phyloP scores from a whole-genome alignment of 2,113 vertebrate genomes.

The Tachycineta bicolor region DNA sequence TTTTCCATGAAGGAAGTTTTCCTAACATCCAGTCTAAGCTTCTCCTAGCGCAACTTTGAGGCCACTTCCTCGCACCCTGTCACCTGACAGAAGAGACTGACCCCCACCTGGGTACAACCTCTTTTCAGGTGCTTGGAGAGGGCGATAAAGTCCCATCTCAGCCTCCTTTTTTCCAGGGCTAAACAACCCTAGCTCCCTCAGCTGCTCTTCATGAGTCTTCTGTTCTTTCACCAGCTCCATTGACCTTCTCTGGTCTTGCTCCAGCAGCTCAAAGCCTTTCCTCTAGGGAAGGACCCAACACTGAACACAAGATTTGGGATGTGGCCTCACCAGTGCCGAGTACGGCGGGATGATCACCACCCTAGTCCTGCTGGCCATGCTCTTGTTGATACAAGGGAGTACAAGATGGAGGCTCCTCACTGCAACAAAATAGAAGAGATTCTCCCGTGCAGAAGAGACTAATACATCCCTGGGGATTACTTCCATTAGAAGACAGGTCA shows the following conservation, averaged over 20 bases:
- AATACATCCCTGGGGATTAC: neutral
- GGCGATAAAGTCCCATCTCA: rapidly evolving
- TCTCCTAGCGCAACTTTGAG: neutral
- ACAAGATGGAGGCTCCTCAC: neutral
- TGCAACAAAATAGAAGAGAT: neutral
- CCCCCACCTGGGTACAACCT: rapidly evolving
- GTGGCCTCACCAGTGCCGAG: neutral
- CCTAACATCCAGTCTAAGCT: neutral
- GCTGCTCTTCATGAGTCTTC: neutral
- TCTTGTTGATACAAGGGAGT: neutral
- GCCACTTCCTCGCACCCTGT: neutral
- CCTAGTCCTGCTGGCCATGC: neutral
- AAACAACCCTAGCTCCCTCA: neutral
- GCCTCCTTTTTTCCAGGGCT: neutral
- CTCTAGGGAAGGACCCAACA: neutral
- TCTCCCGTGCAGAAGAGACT: neutral
- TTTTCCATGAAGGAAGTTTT: neutral
- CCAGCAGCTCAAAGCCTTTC: neutral
- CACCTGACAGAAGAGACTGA: neutral
- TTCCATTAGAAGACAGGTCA: neutral
- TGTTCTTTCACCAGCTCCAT: neutral
- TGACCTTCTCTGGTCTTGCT: neutral
- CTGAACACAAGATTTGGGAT: rapidly evolving
- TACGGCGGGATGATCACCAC: neutral
- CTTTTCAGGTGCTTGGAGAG: neutral